Base-by-base conservation (phyloP, 2,113 vertebrate species). In the Motacilla alba region DNA sequence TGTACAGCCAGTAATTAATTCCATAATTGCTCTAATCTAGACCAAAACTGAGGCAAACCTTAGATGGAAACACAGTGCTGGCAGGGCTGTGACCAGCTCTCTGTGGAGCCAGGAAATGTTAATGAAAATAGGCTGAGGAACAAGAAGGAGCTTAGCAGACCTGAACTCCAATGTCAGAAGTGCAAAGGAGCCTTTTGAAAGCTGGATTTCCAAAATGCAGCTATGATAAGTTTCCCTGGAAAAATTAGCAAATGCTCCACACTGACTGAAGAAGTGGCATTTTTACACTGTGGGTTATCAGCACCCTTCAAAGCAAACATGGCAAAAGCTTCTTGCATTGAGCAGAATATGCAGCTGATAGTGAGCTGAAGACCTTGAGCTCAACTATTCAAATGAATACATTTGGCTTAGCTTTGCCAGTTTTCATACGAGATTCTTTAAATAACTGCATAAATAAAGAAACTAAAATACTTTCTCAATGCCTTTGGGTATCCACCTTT, bases 401-500 rank as follows among this genome's bases (percentile, higher is more conserved):
- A 82, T 64, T 78, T 94, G 90, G 60, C 80, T 96, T 58, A 84
- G 53, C 50, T 47, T 2, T 16, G 62, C 58, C 64, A 50, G 77
- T 91, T 97, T 90, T 96, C 37, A 58, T 95, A 87, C 1, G 18
- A 91, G 86, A 91, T 93, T 95, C 41, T 94, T 95, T 85, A 80
- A 86, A 90, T 96, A 90, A 87, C 96, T 94, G 77, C 89, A 88
- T 96, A 93, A 95, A 95, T 92, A 91, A 96, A 69, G 69, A 93
- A 91, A 49, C 91, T 93, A 84, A 46, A 14, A 31, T 56, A 20
- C 67, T 92, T 95, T 87, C 94, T 94, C 92, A 86, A 96, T 96
- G 89, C 95, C 89, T 96, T 95, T 94, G 94, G 94, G 94, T 96
- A 94, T 94, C 73, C 95, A 82, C 88, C 73, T 94, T 92, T 68